Percentiles rank a stretch among this genome's conserved stretches.
phyloP scores from a whole-genome alignment of 2,797 vertebrate genomes.

The Vireo griseus region DNA sequence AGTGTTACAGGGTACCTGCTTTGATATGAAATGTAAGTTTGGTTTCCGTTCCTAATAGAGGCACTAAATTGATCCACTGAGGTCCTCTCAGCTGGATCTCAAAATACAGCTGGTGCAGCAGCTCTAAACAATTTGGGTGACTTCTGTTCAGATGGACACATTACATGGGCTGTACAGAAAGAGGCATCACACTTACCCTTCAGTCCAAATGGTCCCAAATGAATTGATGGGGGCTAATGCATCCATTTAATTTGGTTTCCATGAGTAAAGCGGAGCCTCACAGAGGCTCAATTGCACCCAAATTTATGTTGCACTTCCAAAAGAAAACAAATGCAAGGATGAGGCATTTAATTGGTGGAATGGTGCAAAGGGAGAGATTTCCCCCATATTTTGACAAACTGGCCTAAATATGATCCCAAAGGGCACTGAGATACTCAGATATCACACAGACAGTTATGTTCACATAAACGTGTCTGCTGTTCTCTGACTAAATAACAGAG shows the following conservation, averaged over 20 bases:
- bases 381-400: background rate
- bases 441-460: background rate
- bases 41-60: background rate
- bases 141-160: background rate
- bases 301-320: background rate
- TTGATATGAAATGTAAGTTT: background rate
- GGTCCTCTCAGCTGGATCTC: background rate
- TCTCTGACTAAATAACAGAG: background rate
- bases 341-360: background rate
- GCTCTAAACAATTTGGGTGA: background rate
- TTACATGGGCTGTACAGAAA: background rate
- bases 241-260: background rate
- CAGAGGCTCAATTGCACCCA: background rate
- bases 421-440: background rate
- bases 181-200: background rate
- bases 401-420: background rate
- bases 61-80: background rate
- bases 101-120: background rate
- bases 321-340: background rate
- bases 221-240: accelerated
- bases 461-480: background rate
- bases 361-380: background rate
- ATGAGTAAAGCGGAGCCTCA: background rate
- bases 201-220: background rate
- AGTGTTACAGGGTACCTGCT: background rate